phyloP scores from a whole-genome alignment of 1,140 invertebrate species.

The Lucilia sericata region DNA sequence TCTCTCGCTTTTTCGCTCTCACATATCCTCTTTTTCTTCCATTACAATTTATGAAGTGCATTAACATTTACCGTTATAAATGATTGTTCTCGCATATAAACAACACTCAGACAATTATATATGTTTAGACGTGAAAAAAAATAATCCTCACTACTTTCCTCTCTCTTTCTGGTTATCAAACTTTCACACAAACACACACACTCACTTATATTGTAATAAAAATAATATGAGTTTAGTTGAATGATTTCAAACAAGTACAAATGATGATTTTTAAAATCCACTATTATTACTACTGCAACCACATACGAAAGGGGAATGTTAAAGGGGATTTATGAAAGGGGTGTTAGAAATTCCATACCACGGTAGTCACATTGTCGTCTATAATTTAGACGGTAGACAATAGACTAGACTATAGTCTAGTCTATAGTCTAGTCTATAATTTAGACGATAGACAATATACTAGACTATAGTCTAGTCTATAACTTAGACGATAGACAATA shows the following conservation, averaged over 20 bases:
- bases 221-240: not conserved
- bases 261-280: not conserved
- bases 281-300: not conserved
- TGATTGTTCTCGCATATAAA: not conserved
- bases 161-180: not conserved
- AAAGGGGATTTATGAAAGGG: not conserved
- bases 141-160: not conserved
- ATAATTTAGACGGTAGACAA: too few relatives aligned
- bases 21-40: not conserved
- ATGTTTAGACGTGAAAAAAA: not conserved
- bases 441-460: too few relatives aligned
- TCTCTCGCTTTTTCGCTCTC: too few relatives aligned
- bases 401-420: too few relatives aligned
- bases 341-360: too few relatives aligned
- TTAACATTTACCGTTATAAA: conserved; percentile 29
- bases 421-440: too few relatives aligned
- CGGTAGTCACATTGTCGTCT: too few relatives aligned
- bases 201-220: not conserved
- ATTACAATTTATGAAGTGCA: conserved; percentile 22
- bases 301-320: not conserved
- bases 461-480: too few relatives aligned
- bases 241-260: not conserved
- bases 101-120: conserved; percentile 12
- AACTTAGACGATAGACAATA: too few relatives aligned
- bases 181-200: not conserved